These are phyloP conservation scores for Lepidurus arcticus DNA, from an alignment of 1,140 invertebrate species.

Conservation along the genomic window DNA sequence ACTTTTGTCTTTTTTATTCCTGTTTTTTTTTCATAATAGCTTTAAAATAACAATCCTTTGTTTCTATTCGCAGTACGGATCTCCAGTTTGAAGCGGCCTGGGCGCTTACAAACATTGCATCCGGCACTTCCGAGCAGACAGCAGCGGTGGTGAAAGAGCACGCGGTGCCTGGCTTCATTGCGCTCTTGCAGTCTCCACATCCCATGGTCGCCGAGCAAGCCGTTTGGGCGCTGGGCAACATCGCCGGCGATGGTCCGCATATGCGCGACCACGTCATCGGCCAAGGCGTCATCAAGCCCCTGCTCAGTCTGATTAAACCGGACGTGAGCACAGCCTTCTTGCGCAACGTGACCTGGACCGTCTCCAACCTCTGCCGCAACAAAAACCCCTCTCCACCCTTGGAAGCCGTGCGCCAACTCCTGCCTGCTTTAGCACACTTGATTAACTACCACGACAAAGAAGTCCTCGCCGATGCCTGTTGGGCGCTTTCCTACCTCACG, in stretches of 20 bases:
- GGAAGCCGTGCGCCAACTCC: constrained; percentile 65
- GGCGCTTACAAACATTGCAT: constrained; percentile 97
- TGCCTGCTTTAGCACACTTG: constrained; percentile 73
- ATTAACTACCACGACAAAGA: constrained; percentile 68
- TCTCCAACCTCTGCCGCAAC: constrained; percentile 87
- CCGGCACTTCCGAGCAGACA: constrained; percentile 85
- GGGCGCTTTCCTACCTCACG: constrained; percentile 93
- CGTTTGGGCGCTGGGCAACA: constrained; percentile 96
- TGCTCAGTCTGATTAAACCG: constrained; percentile 61
- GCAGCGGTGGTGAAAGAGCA: constrained; percentile 75
- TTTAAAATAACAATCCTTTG: background rate
- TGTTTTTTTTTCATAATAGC: constrained; percentile 27
- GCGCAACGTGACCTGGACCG: constrained; percentile 76
- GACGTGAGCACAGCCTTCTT: constrained; percentile 45
- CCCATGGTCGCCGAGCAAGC: constrained; percentile 88
- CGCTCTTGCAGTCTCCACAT: constrained; percentile 65
- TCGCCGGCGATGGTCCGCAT: constrained; percentile 79
- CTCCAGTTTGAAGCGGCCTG: constrained; percentile 97
- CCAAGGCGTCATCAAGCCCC: constrained; percentile 55
- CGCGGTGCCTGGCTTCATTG: constrained; percentile 78
- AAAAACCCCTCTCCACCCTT: constrained; percentile 81
- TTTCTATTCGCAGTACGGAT: constrained; percentile 56
- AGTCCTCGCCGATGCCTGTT: constrained; percentile 84
- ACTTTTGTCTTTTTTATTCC: constrained; percentile 40
- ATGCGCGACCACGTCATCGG: constrained; percentile 69